Evolutionary conservation across 2,888 invertebrate species (phyloP).

Genomic region (Arrhopalites spinosus): DNA sequence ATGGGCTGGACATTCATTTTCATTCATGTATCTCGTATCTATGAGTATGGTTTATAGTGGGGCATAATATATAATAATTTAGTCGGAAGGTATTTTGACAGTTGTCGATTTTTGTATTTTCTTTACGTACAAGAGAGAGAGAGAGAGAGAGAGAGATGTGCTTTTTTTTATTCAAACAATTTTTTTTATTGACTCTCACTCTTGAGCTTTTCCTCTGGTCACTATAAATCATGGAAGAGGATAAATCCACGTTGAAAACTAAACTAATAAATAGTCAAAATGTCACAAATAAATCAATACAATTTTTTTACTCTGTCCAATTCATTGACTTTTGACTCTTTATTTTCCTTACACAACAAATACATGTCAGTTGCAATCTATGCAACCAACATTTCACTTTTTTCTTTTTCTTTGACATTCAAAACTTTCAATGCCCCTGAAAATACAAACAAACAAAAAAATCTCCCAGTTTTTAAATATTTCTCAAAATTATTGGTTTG

Average conservation of each 20-base stretch:
- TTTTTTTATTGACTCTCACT: not conserved
- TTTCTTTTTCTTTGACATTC: no score
- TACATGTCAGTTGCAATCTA: no score
- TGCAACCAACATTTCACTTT: no score
- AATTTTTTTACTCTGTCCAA: not conserved
- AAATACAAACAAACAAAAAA: no score
- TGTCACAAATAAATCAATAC: slow-evolving; percentile 32
- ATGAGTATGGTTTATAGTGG: no score
- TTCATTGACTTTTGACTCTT: no score
- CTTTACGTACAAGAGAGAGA: not conserved
- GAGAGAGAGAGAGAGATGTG: not conserved
- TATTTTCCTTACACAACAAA: no score
- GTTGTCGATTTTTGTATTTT: not conserved
- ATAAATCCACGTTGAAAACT: slow-evolving; percentile 32
- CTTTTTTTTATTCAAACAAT: not conserved
- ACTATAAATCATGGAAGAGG: slow-evolving; percentile 26
- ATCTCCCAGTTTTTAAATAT: no score
- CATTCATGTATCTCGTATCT: not conserved
- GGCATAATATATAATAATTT: no score
- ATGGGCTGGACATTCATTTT: not conserved
- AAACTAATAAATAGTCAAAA: slow-evolving; percentile 35
- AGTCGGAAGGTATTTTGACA: not conserved
- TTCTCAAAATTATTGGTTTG: no score
- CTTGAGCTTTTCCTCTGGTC: slow-evolving; percentile 19
- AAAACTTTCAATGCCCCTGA: no score